phyloP scores from a whole-genome alignment of 2,888 invertebrate genomes.

The Campoplex nolae region DNA sequence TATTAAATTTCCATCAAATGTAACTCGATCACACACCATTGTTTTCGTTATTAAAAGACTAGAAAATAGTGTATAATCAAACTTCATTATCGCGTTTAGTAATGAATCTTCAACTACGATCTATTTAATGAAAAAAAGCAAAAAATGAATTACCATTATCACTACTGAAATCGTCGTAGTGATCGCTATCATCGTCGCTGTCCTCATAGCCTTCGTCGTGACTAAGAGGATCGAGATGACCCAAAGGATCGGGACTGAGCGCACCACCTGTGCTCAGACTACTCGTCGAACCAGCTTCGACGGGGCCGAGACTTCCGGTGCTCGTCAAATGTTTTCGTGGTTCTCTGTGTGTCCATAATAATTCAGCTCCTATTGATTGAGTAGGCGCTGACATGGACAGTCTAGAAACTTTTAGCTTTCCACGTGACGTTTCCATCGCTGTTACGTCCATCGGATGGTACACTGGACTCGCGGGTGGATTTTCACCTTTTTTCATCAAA shows the following conservation, averaged over 20 bases:
- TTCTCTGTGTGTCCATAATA: conserved; percentile 95
- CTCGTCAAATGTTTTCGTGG: conserved; percentile 94
- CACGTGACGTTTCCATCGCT: conserved; percentile 74
- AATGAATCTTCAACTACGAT: background rate
- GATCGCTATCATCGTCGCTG: conserved; percentile 94
- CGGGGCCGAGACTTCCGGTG: conserved; percentile 89
- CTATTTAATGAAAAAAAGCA: background rate
- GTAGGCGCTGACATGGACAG: conserved; percentile 95
- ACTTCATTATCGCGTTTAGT: background rate
- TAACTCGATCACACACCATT: too few species aligned
- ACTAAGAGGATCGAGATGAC: conserved; percentile 87
- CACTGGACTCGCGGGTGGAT: conserved; percentile 81
- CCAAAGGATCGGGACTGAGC: conserved; percentile 90
- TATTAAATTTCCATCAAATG: too few species aligned
- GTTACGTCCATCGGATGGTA: conserved; percentile 66
- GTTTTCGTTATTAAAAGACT: too few species aligned
- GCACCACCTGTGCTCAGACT: conserved; percentile 93
- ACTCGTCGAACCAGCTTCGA: conserved; percentile 94
- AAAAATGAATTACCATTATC: conserved; percentile 88
- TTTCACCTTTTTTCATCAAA: conserved; percentile 88
- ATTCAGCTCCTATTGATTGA: conserved; percentile 90
- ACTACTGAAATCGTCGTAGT: conserved; percentile 94
- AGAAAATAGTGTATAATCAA: too few species aligned
- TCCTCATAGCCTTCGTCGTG: conserved; percentile 94
- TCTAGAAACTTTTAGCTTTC: conserved; percentile 87